These are phyloP conservation scores for Hiodon tergisus DNA, from an alignment of 2,113 vertebrate genomes.

Conservation along the genomic window DNA sequence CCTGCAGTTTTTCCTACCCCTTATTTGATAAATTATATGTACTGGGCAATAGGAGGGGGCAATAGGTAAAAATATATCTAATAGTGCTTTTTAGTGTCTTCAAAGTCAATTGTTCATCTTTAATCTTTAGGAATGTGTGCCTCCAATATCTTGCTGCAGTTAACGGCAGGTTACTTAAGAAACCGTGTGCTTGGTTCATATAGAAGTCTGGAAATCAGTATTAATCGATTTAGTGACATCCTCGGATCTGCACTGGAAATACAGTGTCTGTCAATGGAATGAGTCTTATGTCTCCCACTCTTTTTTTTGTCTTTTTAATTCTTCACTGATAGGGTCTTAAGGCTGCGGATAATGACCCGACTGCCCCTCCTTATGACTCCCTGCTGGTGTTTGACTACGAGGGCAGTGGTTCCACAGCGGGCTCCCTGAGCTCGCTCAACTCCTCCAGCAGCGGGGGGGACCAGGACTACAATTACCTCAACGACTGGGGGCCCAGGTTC, in stretches of 20 bases:
- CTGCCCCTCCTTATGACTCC: constrained; percentile 91
- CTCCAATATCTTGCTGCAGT: not conserved
- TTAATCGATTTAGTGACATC: not conserved
- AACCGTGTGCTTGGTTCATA: not conserved
- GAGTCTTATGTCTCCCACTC: constrained; percentile 16
- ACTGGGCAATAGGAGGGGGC: not conserved
- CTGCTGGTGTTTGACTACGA: constrained; percentile 97
- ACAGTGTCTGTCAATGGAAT: constrained; percentile 20
- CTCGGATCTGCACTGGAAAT: not conserved
- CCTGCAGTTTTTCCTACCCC: not conserved
- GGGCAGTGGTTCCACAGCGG: constrained; percentile 91
- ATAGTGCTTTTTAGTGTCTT: not conserved
- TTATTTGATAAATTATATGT: not conserved
- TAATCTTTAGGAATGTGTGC: not conserved
- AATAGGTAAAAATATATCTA: not conserved
- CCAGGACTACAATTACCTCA: constrained; percentile 98
- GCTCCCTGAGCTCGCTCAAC: constrained; percentile 93
- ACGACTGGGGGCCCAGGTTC: constrained; percentile 95
- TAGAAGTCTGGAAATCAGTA: constrained; percentile 5
- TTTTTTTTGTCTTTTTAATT: not conserved
- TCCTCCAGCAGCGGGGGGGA: constrained; percentile 90
- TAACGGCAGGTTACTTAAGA: not conserved
- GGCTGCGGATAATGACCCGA: constrained; percentile 93
- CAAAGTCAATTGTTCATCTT: not conserved
- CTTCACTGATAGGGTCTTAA: constrained; percentile 76